These are phyloP conservation scores for Leptinotarsa peninsularis DNA, from an alignment of 2,888 invertebrate genomes.

Conservation along the genomic window DNA sequence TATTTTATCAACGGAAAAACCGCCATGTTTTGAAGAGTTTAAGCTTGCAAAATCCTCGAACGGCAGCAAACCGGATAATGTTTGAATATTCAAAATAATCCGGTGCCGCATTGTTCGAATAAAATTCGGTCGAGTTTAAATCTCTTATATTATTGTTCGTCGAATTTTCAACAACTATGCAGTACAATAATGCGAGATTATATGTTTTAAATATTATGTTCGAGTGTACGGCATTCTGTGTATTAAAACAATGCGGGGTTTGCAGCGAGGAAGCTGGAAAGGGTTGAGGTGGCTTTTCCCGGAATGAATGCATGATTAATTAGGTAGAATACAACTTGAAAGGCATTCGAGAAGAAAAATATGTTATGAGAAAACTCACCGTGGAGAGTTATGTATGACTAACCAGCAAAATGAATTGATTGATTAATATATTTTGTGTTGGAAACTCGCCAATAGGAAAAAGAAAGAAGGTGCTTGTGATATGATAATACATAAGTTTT, in stretches of 20 bases:
- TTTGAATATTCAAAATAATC: constrained; percentile 41
- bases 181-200: constrained; percentile 31
- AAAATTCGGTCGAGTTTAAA: constrained; percentile 39
- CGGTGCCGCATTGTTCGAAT: constrained; percentile 38
- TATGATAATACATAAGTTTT: too few species aligned
- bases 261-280: neutral
- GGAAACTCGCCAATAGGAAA: too few species aligned
- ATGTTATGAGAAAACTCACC: too few species aligned
- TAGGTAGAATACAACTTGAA: neutral
- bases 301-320: constrained; percentile 13
- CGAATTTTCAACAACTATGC: constrained; percentile 42
- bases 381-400: too few species aligned
- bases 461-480: too few species aligned
- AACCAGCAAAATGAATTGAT: too few species aligned
- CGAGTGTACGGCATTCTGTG: constrained; percentile 17
- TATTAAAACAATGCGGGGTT: constrained; percentile 19
- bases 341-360: too few species aligned
- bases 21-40: constrained; percentile 29
- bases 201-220: constrained; percentile 37
- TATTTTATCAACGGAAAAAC: constrained; percentile 16
- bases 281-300: constrained; percentile 15
- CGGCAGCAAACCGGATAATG: constrained; percentile 32
- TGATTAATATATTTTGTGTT: too few species aligned
- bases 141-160: constrained; percentile 39
- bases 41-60: constrained; percentile 30